Evolutionary conservation across 2,888 invertebrate genomes (phyloP), one percentile per base, ranked within the genome.

Genomic region (Apotomis capreana): DNA sequence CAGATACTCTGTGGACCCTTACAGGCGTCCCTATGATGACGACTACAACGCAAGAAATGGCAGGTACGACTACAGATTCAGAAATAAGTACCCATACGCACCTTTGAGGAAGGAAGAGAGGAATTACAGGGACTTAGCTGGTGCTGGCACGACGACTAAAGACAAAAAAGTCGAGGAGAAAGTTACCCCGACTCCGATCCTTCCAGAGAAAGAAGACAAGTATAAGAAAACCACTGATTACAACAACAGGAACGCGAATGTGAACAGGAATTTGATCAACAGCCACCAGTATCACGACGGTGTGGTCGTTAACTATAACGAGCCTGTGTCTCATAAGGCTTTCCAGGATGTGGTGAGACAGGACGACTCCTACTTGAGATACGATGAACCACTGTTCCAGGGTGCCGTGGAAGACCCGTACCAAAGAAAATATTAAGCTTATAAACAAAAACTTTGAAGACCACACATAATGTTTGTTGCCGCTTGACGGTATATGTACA

Each of bases 281-380:
- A 94, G 91, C 68, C 93, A 93, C 69, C 94, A 93, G 78, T 93
- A 93, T 54, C 92, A 92, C 57, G 91, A 91, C 12, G 83, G 81
- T 36, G 81, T 82, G 37, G 84, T 87, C 36, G 69, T 76, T 1
- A 83, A 79, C 40, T 90, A 88, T 70, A 88, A 84, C 71, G 89
- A 90, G 54, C 89, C 89, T 2, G 75, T 90, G 65, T 73, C 81
- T 0, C 90, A 90, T 59, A 93, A 92, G 74, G 77, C 83, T 12
- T 93, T 84, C 63, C 88, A 87, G 58, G 91, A 92, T 59, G 80
- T 88, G 2, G 82, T 87, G 9, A 83, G 92, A 75, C 84, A 87
- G 15, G 91, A 91, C 51, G 88, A 91, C 10, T 85, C 87, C 13
- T 93, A 89, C 73, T 81, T 91, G 12, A 83, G 93, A 78, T 93